Evolutionary conservation across 2,113 vertebrate species (phyloP).

Genomic region (Chitala chitala): DNA sequence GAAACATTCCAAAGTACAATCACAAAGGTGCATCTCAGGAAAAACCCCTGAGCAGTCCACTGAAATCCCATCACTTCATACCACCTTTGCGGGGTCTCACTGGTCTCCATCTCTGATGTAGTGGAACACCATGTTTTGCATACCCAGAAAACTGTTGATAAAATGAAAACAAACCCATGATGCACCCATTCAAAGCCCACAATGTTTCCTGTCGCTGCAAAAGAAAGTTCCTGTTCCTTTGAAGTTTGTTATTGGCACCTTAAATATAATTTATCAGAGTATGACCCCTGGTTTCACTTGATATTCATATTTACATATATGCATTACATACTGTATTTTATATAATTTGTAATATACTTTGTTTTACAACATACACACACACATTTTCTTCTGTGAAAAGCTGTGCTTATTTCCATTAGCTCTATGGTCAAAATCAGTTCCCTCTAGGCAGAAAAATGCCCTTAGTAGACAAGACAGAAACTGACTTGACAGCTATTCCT

Average conservation of each 20-base stretch:
- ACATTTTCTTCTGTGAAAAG: too few relatives aligned
- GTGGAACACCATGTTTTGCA: background rate
- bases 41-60: background rate
- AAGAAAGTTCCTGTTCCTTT: background rate
- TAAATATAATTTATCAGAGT: too few relatives aligned
- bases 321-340: too few relatives aligned
- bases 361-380: too few relatives aligned
- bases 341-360: too few relatives aligned
- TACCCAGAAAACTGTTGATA: background rate
- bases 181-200: background rate
- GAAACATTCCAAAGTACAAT: too few relatives aligned
- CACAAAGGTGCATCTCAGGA: too few relatives aligned
- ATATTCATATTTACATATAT: too few relatives aligned
- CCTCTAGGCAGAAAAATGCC: background rate
- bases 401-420: background rate
- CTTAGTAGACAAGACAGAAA: background rate
- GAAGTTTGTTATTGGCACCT: background rate
- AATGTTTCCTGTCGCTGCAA: constrained; percentile 14
- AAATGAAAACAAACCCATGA: background rate
- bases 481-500: too few relatives aligned
- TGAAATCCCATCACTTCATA: constrained; percentile 1
- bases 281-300: too few relatives aligned
- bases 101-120: background rate
- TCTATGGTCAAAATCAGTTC: background rate
- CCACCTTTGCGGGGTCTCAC: background rate